Percentiles rank a stretch among this genome's conserved stretches.
Conservation (phyloP, 2,888 invertebrate species). For the Plagiodera versicolora region DNA sequence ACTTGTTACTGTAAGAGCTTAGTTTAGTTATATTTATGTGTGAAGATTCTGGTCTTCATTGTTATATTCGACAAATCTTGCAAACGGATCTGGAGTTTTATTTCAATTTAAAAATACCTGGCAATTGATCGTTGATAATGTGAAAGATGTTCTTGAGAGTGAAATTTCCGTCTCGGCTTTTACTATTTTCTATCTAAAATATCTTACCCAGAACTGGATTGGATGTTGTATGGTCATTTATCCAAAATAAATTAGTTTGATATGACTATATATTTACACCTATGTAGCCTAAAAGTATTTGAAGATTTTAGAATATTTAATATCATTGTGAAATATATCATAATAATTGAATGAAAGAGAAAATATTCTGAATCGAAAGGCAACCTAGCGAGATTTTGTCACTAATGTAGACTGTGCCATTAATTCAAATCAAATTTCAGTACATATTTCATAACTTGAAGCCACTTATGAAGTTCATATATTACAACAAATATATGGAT, state of each 20-base stretch:
- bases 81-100: not conserved
- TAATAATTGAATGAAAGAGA: not conserved
- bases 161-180: too few species aligned
- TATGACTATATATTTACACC: too few species aligned
- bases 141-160: too few species aligned
- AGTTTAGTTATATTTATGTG: constrained; percentile 35
- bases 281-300: too few species aligned
- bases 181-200: too few species aligned
- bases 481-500: constrained; percentile 20
- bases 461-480: constrained; percentile 18
- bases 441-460: constrained; percentile 18
- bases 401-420: constrained; percentile 19
- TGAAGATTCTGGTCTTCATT: constrained; percentile 24
- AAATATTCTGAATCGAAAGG: not conserved
- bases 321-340: too few species aligned
- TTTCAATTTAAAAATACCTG: not conserved
- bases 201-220: too few species aligned
- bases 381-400: constrained; percentile 15
- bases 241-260: too few species aligned
- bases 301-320: too few species aligned
- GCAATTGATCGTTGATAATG: too few species aligned
- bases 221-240: too few species aligned
- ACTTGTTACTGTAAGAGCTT: constrained; percentile 39
- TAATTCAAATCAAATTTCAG: constrained; percentile 30
- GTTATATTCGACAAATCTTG: constrained; percentile 27